These are phyloP conservation scores for Hybognathus amarus DNA, from an alignment of 2,797 vertebrate genomes.

Conservation along the genomic window DNA sequence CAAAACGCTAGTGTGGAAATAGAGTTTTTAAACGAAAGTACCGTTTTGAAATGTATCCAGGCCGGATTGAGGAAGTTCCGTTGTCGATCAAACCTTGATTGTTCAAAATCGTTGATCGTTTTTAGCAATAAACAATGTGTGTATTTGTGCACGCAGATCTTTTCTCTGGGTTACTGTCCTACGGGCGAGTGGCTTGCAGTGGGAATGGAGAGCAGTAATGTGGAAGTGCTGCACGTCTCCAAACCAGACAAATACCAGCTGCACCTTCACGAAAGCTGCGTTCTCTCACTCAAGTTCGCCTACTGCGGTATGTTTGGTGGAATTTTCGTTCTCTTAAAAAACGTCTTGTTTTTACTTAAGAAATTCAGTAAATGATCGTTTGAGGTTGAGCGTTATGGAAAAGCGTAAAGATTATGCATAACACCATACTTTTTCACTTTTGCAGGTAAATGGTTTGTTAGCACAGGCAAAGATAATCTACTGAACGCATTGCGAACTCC, in stretches of 20 bases:
- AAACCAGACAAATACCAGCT: constrained; percentile 98
- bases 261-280: constrained; percentile 95
- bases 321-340: background rate
- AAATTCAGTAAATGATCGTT: background rate
- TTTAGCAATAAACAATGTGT: background rate
- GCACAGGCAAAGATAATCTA: constrained; percentile 86
- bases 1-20: background rate
- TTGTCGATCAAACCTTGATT: background rate
- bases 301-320: constrained; percentile 85
- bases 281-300: constrained; percentile 95
- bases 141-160: constrained; percentile 78
- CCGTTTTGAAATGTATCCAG: background rate
- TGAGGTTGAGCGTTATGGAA: background rate
- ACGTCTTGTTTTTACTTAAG: background rate
- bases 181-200: constrained; percentile 95
- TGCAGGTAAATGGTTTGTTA: constrained; percentile 86
- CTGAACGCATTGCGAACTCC: constrained; percentile 86
- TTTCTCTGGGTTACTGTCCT: constrained; percentile 94
- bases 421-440: background rate
- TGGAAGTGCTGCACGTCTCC: constrained; percentile 93
- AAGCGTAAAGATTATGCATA: background rate
- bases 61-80: background rate
- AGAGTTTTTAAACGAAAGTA: background rate
- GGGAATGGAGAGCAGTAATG: constrained; percentile 98
- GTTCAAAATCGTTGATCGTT: background rate